Evolutionary conservation across 2,888 invertebrate species (phyloP).

Genomic region (Thumatha senex): DNA sequence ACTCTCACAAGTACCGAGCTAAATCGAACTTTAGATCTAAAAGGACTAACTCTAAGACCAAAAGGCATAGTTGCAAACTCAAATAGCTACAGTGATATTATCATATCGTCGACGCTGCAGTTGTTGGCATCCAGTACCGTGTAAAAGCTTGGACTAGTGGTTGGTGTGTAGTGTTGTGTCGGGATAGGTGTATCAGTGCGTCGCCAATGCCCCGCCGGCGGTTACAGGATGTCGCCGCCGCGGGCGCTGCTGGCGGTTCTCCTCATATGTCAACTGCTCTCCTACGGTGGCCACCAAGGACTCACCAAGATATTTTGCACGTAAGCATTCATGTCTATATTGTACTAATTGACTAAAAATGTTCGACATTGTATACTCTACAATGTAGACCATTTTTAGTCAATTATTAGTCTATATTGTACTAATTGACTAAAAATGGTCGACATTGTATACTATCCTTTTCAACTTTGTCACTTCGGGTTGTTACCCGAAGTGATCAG

Average conservation of each 20-base stretch:
- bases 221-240: conserved; percentile 77
- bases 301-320: conserved; percentile 81
- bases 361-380: too few relatives aligned
- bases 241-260: conserved; percentile 78
- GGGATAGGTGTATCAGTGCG: conserved; percentile 68
- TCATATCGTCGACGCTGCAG: not conserved
- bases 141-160: not conserved
- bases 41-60: conserved; percentile 7
- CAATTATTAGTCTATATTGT: too few relatives aligned
- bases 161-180: conserved; percentile 45
- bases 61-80: conserved; percentile 11
- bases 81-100: not conserved
- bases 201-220: conserved; percentile 79
- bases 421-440: too few relatives aligned
- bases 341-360: not conserved
- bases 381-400: too few relatives aligned
- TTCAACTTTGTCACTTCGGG: too few relatives aligned
- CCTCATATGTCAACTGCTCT: conserved; percentile 76
- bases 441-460: too few relatives aligned
- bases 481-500: too few relatives aligned
- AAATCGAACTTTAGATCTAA: conserved; percentile 9
- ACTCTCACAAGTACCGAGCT: conserved; percentile 8
- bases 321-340: conserved; percentile 50
- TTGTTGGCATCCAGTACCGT: not conserved
- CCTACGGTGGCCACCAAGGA: conserved; percentile 81